Base-by-base conservation (phyloP, 2,888 invertebrate genomes). In the Meteorus cinctellus region DNA sequence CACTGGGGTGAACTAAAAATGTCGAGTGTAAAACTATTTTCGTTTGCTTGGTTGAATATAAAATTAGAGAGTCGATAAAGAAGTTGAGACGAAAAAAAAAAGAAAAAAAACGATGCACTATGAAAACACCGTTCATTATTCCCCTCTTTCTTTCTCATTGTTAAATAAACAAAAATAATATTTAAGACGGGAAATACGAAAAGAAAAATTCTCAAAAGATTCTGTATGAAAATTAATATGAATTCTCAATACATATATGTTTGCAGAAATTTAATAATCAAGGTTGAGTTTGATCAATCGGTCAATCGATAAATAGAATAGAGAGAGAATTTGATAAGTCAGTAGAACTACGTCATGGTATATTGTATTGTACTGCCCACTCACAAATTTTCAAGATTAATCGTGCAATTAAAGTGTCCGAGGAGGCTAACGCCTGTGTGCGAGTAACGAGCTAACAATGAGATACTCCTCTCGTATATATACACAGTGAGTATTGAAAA, bases 321-420 rank as follows among this genome's bases (percentile, higher is more conserved):
- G 29, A 16, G 29, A 16, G 27, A 27, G 27, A 62, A 62, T 62
- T 62, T 29, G 29, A 62, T 31, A 55, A 8, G 31, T 12, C 14
- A 62, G 14, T 16, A 8, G 12, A 60, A 31, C 16, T 16, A 48
- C 48, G n/a, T 51, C 19, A 51, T 48, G 68, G 27, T 4, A 31
- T 19, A 60, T 29, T 27, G n/a, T n/a, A 16, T 62, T 29, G 29
- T 62, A 12, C 68, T 68, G 29, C 68, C 68, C 51, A 67, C 67
- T 12, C 66, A 62, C 31, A n/a, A 62, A 29, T 62, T 31, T 31
- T 68, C 24, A 68, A 68, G 68, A 68, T 68, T 68, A 68, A 68
- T 68, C 34, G 68, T 48, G 68, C 68, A 45, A 68, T 48, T 68
- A 48, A 66, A 68, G n/a, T 3, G 62, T 2, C 24, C 55, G 19